Base-by-base conservation (phyloP, 2,113 vertebrate species). In the Ailurus styani region DNA sequence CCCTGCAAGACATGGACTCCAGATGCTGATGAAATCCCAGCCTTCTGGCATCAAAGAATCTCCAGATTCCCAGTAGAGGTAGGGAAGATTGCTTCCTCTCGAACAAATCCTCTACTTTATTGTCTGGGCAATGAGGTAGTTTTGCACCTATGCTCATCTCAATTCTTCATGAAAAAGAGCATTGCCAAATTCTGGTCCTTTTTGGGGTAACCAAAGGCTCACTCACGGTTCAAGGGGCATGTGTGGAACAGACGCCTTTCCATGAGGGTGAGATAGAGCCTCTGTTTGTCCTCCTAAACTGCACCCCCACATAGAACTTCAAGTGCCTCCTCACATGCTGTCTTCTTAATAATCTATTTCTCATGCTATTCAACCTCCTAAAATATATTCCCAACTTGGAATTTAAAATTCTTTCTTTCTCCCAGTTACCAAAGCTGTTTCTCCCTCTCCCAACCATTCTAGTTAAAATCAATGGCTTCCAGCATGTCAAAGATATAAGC, bases 101-200 rank as follows among this genome's bases (percentile, higher is more conserved):
- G 25, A n/a, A 31, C 10, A 55, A 5, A 21, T 6, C 6, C 29
- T 29, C 1, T 2, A 5, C 31, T 25, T 50, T 29, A 20, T 14
- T 42, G 9, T 42, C 12, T 20, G 14, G 70, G 20, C 27, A 40
- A 11, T 0, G 1, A 31, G 40, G 13, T 0, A 45, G 23, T 21
- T 83, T 52, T 62, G 40, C n/a, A 23, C 47, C 34, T 40, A 10
- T 31, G 17, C 1, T 25, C 54, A 47, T 21, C 47, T 88, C 11
- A 11, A 2, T 54, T 86, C 13, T 87, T 91, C 27, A 66, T 50
- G 27, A 40, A 77, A 62, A 86, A 91, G 31, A 45, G 25, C n/a
- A 47, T 4, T 25, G 6, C 10, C 60, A 6, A 17, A 7, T 37
- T 77, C 70, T 42, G 17, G 13, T 50, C 34, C 40, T 4, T 7